Conservation (phyloP, 2,797 vertebrate species). For the Sebastolobus alascanus region DNA sequence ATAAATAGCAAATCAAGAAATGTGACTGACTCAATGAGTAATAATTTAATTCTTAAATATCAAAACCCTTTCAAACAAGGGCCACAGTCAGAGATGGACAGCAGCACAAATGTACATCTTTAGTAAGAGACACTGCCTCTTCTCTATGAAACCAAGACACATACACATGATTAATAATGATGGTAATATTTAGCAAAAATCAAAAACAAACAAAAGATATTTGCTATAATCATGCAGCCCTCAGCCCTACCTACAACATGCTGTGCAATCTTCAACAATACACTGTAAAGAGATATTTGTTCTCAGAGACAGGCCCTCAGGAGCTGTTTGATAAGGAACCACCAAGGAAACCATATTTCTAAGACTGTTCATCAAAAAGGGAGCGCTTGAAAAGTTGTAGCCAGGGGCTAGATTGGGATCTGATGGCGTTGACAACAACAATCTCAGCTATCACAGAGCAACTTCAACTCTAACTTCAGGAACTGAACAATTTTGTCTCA, state of each 20-base stretch:
- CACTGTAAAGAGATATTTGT: background rate
- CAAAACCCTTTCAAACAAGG: background rate
- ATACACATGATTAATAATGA: background rate
- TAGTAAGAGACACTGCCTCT: background rate
- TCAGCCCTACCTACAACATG: background rate
- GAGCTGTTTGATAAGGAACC: slow-evolving; percentile 4
- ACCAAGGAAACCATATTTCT: background rate
- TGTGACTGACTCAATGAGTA: background rate
- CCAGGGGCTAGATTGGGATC: background rate
- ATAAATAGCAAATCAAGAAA: background rate
- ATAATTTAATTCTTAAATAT: background rate
- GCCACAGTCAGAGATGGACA: background rate
- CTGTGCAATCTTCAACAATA: background rate
- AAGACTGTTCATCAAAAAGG: background rate
- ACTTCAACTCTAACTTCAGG: background rate
- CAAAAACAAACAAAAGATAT: background rate
- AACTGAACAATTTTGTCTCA: background rate
- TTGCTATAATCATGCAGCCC: background rate
- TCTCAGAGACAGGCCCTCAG: background rate
- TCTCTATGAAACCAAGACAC: background rate
- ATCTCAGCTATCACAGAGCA: background rate
- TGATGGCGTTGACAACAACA: slow-evolving; percentile 1
- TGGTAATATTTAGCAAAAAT: background rate
- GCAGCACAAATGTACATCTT: background rate
- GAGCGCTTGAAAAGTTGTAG: background rate